A percentile compares a stretch with the other conserved stretches of the same genome.
phyloP scores from a whole-genome alignment of 2,113 vertebrate species.

The Paracanthobrama guichenoti region DNA sequence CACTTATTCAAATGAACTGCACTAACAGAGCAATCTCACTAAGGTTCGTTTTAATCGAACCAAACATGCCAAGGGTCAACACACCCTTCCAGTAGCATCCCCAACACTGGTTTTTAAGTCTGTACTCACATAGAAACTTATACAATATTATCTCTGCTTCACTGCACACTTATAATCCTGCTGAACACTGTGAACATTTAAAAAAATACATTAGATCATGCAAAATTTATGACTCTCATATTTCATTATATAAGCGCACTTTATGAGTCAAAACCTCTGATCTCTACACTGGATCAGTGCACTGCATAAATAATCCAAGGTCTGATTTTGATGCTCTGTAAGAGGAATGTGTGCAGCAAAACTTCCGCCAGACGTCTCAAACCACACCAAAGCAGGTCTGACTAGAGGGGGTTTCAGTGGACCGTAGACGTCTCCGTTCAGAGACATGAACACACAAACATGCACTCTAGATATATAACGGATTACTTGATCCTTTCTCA shows the following conservation, averaged over 20 bases:
- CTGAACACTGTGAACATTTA: background rate
- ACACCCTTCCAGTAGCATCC: background rate
- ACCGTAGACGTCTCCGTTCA: constrained; percentile 10
- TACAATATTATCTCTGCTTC: background rate
- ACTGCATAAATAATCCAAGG: constrained; percentile 11
- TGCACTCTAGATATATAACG: background rate
- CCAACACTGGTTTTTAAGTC: background rate
- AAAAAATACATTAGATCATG: background rate
- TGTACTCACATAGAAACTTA: background rate
- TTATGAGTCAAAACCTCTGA: background rate
- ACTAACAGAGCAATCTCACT: no score
- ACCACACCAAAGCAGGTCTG: constrained; percentile 9
- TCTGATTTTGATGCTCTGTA: constrained; percentile 5
- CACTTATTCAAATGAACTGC: no score
- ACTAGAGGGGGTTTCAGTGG: background rate
- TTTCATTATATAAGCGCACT: background rate
- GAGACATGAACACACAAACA: background rate
- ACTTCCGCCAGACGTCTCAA: background rate
- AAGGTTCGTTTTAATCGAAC: no score
- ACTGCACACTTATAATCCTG: background rate
- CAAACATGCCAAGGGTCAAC: no score
- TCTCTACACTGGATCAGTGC: background rate
- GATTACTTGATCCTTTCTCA: background rate
- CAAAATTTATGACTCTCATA: background rate
- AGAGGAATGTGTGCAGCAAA: constrained; percentile 6